Conservation (phyloP, 2,113 vertebrate genomes). For the Clarias macrocephalus region DNA sequence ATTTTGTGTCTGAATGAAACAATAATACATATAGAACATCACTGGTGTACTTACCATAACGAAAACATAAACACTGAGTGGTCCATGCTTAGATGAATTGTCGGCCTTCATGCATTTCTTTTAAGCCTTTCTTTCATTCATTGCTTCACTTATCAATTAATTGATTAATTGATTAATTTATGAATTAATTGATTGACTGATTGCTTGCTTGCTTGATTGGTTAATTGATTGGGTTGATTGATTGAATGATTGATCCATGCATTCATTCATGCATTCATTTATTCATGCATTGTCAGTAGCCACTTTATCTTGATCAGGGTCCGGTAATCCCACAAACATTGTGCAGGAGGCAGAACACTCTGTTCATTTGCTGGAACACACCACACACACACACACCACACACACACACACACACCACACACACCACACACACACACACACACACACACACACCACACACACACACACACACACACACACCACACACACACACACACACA, state of each 20-base stretch:
- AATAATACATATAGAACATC: not conserved
- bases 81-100: too few relatives aligned
- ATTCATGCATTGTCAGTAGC: not conserved
- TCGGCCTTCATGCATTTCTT: not conserved
- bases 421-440: not conserved
- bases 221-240: too few relatives aligned
- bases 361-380: too few relatives aligned
- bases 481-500: not conserved
- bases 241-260: not conserved
- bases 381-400: too few relatives aligned
- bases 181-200: not conserved
- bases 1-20: not conserved
- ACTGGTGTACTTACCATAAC: not conserved
- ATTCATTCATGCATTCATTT: not conserved
- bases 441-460: not conserved
- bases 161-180: not conserved
- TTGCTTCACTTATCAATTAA: not conserved
- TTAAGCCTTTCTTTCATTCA: not conserved
- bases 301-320: not conserved
- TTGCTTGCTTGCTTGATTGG: not conserved
- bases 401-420: too few relatives aligned
- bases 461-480: not conserved
- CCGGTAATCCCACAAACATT: not conserved
- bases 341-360: not conserved
- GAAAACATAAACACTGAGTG: not conserved